phyloP scores from a whole-genome alignment of 2,888 invertebrate genomes.

The Caenorhabditis doughertyi region DNA sequence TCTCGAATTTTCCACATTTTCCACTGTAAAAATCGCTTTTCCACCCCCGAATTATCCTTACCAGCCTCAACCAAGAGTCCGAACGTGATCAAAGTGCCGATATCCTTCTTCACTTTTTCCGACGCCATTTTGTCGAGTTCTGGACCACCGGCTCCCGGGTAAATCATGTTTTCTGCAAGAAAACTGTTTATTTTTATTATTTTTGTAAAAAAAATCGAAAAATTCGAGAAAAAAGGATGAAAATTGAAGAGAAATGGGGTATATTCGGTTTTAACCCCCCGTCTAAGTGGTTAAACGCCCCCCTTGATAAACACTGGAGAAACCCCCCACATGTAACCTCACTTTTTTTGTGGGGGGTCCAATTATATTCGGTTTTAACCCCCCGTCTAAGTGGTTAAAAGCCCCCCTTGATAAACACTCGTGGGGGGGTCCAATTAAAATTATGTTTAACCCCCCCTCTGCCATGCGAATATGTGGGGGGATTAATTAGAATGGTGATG shows the following conservation, averaged over 20 bases:
- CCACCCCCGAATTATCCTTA: constrained; percentile 10
- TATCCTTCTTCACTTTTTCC: constrained; percentile 62
- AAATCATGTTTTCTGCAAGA: constrained; percentile 50
- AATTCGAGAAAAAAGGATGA: background rate
- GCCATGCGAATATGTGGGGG: too few species aligned
- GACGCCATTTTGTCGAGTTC: constrained; percentile 65
- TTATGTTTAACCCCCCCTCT: too few species aligned
- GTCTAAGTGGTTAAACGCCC: too few species aligned
- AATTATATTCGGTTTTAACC: too few species aligned
- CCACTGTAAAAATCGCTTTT: background rate
- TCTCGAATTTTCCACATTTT: background rate
- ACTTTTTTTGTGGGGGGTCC: too few species aligned
- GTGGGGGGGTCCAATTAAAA: too few species aligned
- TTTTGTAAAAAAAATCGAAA: constrained; percentile 22
- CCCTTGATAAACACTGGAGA: too few species aligned
- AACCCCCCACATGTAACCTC: too few species aligned
- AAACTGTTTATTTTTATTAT: background rate
- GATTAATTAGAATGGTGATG: too few species aligned
- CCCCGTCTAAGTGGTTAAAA: too few species aligned
- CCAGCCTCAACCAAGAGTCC: constrained; percentile 65
- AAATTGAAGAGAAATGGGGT: background rate
- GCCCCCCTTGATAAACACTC: too few species aligned
- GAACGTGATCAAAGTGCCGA: constrained; percentile 63
- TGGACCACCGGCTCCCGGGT: constrained; percentile 65
- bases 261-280: too few species aligned